Evolutionary conservation across 37 sponge, comb jelly and placozoan genomes (phyloP).

Genomic region (Theonella swinhoei): DNA sequence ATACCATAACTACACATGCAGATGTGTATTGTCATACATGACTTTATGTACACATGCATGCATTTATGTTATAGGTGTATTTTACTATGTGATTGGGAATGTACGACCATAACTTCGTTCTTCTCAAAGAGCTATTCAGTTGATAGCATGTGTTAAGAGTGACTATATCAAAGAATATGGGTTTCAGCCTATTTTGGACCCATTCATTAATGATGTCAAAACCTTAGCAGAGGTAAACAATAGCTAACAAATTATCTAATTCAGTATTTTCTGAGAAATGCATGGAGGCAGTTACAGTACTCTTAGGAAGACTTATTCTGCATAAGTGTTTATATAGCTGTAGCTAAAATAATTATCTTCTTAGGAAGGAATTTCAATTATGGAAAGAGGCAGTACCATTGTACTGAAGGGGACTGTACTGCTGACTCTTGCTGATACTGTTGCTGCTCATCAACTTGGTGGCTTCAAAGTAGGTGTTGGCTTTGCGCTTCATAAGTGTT

Average conservation of each 20-base stretch:
- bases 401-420: conserved; percentile 11
- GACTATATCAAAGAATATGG: background rate
- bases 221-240: background rate
- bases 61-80: background rate
- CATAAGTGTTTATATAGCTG: too few species aligned
- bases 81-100: background rate
- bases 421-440: conserved; percentile 33
- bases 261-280: too few species aligned
- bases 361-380: too few species aligned
- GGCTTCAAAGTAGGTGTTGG: conserved; percentile 60
- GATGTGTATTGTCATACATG: too few species aligned
- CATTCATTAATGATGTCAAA: background rate
- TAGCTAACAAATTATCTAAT: background rate
- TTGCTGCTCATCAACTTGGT: conserved; percentile 36
- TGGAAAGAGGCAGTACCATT: too few species aligned
- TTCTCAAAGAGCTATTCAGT: background rate
- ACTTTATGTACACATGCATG: background rate
- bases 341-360: too few species aligned
- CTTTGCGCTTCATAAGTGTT: conserved; percentile 40
- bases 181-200: background rate
- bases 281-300: too few species aligned
- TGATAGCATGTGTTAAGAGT: background rate
- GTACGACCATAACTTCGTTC: background rate
- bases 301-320: too few species aligned
- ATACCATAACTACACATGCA: background rate